A percentile compares a stretch with the other conserved stretches of the same genome.
Evolutionary conservation across 2,888 invertebrate species (phyloP).

Genomic region (Ormyrus thymus): DNA sequence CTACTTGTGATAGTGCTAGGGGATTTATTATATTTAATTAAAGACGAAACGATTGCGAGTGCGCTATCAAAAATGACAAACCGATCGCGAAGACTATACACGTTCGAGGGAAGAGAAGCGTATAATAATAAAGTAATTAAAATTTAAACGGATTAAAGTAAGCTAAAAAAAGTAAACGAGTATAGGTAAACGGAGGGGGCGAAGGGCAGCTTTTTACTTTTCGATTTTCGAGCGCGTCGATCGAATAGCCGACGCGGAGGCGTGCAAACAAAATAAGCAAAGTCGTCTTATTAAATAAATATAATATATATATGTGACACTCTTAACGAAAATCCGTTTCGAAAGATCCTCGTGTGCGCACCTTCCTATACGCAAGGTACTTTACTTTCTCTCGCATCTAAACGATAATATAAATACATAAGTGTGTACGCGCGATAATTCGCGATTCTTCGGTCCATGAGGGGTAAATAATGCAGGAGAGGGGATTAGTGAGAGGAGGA

Average conservation of each 20-base stretch:
- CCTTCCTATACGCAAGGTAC: slow-evolving; percentile 5
- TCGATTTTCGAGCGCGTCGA: slow-evolving; percentile 22
- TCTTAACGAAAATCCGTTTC: slow-evolving; percentile 48
- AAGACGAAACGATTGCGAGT: slow-evolving; percentile 2
- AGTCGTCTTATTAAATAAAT: neutral
- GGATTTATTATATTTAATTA: slow-evolving; percentile 6
- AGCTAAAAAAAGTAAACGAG: neutral
- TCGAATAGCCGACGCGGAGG: slow-evolving; percentile 28
- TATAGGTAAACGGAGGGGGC: slow-evolving; percentile 12
- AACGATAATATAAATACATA: slow-evolving; percentile 4
- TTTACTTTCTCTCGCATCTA: slow-evolving; percentile 18
- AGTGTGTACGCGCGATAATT: slow-evolving; percentile 24
- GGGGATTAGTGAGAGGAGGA: neutral
- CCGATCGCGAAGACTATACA: neutral
- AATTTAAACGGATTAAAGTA: neutral
- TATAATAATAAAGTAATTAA: slow-evolving; percentile 1
- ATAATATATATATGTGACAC: slow-evolving; percentile 19
- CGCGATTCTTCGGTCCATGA: slow-evolving; percentile 33
- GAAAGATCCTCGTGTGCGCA: slow-evolving; percentile 2
- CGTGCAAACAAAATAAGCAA: slow-evolving; percentile 13
- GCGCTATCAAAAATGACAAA: slow-evolving; percentile 9
- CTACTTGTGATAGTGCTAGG: slow-evolving; percentile 27
- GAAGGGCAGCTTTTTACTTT: slow-evolving; percentile 43
- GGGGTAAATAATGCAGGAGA: neutral
- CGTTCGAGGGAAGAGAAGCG: neutral